Base-by-base conservation (phyloP, 2,113 vertebrate genomes). In the Panthera uncia region DNA sequence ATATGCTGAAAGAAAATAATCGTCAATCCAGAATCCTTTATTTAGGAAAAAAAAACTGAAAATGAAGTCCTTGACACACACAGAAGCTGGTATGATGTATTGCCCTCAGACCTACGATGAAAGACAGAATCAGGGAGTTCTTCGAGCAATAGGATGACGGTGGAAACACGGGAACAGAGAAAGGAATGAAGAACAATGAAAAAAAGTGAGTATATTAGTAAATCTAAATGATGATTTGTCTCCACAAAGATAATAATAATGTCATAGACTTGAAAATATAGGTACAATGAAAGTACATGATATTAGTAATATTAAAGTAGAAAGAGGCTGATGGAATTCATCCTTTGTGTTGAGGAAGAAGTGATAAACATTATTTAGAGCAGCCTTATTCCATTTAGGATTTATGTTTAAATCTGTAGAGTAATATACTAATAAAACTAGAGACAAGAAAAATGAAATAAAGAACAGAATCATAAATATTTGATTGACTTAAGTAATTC, bases 21-120 rank as follows among this genome's bases (percentile, higher is more conserved):
- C 81, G 11, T 18, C 50, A 50, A 50, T 23, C 63, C 71, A 85
- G 29, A 83, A 84, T 63, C 10, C 36, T 95, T 89, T 68, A 45
- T 18, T 45, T 52, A 69, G 14, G 7, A 52, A 85, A 89, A 88
- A 88, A 19, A 16, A 91, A 69, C 55, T 91, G 76, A 83, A 94
- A 95, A 80, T 85, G 91, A 91, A 87, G 68, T 80, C 45, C 8
- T 68, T 92, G 29, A 97, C 23, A 65, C n/a, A 79, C 25, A 41
- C 21, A 84, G 76, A 93, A 79, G 27, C 12, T 31, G 15, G 15
- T 36, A 71, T 27, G 3, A 15, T 68, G 86, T 65, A 38, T 63
- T 74, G 55, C 31, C 25, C 91, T 57, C 65, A 82, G 95, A 69
- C 14, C 63, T 36, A 1, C 74, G 79, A 66, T 50, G 27, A 78